Conservation (phyloP, 2,888 invertebrate genomes). For the Cryptops parisi region DNA sequence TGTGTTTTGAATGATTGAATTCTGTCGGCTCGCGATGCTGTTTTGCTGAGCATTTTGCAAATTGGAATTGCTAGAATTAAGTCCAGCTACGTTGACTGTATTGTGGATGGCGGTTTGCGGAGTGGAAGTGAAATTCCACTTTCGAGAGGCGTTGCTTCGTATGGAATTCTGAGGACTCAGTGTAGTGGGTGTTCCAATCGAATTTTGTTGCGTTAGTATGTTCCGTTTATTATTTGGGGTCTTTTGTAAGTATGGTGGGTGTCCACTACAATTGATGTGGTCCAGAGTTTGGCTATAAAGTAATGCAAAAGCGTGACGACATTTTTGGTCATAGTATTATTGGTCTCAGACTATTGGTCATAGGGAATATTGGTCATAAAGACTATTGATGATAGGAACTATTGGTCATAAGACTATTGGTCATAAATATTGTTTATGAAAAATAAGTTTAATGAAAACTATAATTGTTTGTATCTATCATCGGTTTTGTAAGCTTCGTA, state of each 20-base stretch:
- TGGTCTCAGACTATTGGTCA: neutral
- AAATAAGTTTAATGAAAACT: too few species aligned
- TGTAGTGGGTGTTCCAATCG: constrained; percentile 26
- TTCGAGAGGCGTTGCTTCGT: constrained; percentile 32
- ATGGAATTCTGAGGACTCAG: constrained; percentile 59
- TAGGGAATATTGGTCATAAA: too few species aligned
- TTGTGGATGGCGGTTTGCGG: constrained; percentile 3
- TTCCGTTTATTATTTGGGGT: constrained; percentile 30
- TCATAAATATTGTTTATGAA: too few species aligned
- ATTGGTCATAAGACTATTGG: too few species aligned
- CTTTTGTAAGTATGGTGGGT: constrained; percentile 20
- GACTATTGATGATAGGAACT: too few species aligned
- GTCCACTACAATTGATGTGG: constrained; percentile 50
- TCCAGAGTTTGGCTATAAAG: constrained; percentile 14
- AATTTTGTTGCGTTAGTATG: constrained; percentile 24
- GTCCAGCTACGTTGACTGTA: constrained; percentile 8
- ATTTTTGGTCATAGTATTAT: neutral
- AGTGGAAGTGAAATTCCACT: constrained; percentile 22
- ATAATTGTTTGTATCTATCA: too few species aligned
- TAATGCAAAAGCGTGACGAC: too few species aligned
- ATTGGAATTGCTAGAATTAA: constrained; percentile 22
- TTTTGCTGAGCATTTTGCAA: constrained; percentile 30
- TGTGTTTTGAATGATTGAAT: constrained; percentile 6
- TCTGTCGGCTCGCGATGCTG: constrained; percentile 17
- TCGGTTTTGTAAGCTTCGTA: too few species aligned